Evolutionary conservation across 2,797 vertebrate genomes (phyloP).

Genomic region (Molothrus ater): DNA sequence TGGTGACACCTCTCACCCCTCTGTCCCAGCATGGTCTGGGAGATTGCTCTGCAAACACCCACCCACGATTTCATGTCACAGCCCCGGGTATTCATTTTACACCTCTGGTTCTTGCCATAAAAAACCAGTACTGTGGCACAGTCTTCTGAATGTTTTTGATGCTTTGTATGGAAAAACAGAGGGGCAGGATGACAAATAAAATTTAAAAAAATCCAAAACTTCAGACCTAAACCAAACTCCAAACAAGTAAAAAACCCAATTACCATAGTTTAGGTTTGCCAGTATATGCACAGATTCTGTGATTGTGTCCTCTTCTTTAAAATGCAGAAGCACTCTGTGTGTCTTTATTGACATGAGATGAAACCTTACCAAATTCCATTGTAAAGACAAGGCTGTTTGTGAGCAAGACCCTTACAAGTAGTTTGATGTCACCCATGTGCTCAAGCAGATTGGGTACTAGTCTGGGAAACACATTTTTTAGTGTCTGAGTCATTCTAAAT

Average conservation of each 20-base stretch:
- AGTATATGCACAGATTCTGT: not conserved
- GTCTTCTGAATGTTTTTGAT: not conserved
- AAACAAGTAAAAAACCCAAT: not conserved
- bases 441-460: not conserved
- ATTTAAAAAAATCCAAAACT: not conserved
- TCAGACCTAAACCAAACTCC: not conserved
- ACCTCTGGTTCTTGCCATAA: not conserved
- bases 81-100: not conserved
- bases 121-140: not conserved
- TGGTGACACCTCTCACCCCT: not conserved
- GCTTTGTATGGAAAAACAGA: fast-evolving
- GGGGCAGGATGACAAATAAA: not conserved
- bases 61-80: not conserved
- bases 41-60: not conserved
- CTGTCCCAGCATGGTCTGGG: not conserved
- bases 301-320: not conserved
- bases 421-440: not conserved
- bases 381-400: not conserved
- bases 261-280: fast-evolving
- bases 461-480: not conserved
- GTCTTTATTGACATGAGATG: not conserved
- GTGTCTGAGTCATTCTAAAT: not conserved
- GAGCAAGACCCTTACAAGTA: not conserved
- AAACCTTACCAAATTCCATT: not conserved
- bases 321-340: not conserved